These are phyloP conservation scores for Doryteuthis pealeii DNA, from an alignment of 1,140 invertebrate species.

Conservation along the genomic window DNA sequence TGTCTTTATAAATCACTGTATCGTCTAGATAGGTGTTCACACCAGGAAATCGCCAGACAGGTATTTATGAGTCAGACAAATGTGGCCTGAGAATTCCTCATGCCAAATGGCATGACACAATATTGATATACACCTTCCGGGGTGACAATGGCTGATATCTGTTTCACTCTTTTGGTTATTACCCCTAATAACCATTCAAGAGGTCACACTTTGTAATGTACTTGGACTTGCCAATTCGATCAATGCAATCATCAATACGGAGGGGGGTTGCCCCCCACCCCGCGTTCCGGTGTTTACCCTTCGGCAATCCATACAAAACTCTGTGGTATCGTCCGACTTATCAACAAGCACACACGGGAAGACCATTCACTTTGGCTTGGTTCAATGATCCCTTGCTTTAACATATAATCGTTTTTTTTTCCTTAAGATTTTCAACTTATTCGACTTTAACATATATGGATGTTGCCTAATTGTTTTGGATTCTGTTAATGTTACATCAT, in stretches of 20 bases:
- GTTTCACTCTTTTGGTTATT: slow-evolving; percentile 13
- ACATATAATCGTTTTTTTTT: no score
- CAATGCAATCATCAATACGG: slow-evolving; percentile 31
- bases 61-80: slow-evolving; percentile 63
- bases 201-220: no score
- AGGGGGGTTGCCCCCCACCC: slow-evolving; percentile 20
- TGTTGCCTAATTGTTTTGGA: no score
- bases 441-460: no score
- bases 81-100: slow-evolving; percentile 54
- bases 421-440: no score
- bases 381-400: no score
- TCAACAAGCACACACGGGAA: slow-evolving; percentile 32
- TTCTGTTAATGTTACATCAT: no score
- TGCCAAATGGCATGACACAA: slow-evolving; percentile 59
- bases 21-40: slow-evolving; percentile 62
- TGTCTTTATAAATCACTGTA: slow-evolving; percentile 55
- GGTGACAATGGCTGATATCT: slow-evolving; percentile 30
- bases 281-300: slow-evolving; percentile 26
- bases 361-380: slow-evolving; percentile 28
- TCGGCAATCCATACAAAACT: slow-evolving; percentile 26
- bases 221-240: not conserved
- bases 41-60: slow-evolving; percentile 42
- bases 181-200: no score
- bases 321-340: slow-evolving; percentile 21
- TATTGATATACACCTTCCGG: slow-evolving; percentile 54